These are phyloP conservation scores for Lontra canadensis DNA, from an alignment of 2,113 vertebrate genomes.

Conservation along the genomic window DNA sequence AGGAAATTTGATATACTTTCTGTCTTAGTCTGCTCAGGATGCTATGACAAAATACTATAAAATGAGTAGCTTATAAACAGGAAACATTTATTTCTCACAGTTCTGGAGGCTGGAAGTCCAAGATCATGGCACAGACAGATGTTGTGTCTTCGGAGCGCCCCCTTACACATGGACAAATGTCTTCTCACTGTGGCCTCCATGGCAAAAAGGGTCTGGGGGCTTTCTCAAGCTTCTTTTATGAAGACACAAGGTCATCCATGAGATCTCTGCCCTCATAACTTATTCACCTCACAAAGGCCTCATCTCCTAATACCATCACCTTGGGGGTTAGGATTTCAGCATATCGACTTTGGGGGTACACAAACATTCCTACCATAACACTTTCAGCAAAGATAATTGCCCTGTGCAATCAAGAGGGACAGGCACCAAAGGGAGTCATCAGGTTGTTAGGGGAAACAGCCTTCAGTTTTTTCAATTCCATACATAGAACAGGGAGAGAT, in stretches of 20 bases:
- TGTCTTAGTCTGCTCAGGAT: neutral
- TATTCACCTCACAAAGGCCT: neutral
- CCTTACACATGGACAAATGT: neutral
- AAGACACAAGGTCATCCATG: neutral
- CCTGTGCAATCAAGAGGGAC: neutral
- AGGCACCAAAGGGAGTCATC: neutral
- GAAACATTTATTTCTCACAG: neutral
- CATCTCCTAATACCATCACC: neutral
- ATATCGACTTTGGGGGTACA: neutral
- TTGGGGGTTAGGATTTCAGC: neutral
- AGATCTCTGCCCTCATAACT: neutral
- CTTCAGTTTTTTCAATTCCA: neutral
- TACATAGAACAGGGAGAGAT: neutral
- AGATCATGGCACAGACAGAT: neutral
- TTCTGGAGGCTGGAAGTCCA: neutral
- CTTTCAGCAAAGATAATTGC: neutral
- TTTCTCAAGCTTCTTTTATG: neutral
- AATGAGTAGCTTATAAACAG: neutral
- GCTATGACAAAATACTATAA: neutral
- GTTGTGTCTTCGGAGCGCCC: neutral
- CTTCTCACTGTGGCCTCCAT: neutral
- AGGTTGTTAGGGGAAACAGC: neutral
- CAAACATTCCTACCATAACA: neutral
- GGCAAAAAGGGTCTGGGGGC: neutral
- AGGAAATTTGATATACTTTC: neutral